phyloP scores from a whole-genome alignment of 2,113 vertebrate species.

The Dolichallabes microphthalmus region DNA sequence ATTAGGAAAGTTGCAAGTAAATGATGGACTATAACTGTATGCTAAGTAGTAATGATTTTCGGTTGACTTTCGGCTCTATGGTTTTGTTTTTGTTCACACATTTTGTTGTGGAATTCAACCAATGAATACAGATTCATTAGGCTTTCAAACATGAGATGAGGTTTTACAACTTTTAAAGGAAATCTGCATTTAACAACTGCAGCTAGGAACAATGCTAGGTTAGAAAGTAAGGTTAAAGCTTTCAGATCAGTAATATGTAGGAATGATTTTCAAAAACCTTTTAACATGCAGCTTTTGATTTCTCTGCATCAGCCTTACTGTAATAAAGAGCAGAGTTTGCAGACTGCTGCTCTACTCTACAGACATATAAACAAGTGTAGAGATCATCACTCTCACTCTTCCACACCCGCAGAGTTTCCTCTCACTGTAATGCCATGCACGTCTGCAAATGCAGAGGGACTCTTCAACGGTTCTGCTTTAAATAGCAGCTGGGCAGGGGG shows the following conservation, averaged over 20 bases:
- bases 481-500: conserved; percentile 4
- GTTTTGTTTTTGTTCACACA: not conserved
- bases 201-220: not conserved
- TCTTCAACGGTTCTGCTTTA: not conserved
- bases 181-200: not conserved
- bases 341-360: not conserved
- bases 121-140: not conserved
- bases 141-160: not conserved
- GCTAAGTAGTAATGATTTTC: not conserved
- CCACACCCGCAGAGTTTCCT: not conserved
- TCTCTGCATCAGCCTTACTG: not conserved
- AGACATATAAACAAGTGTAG: not conserved
- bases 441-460: conserved; percentile 15
- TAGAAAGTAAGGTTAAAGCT: not conserved
- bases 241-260: not conserved
- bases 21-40: not conserved
- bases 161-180: not conserved
- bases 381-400: not conserved
- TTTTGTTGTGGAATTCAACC: not conserved
- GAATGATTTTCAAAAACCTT: not conserved
- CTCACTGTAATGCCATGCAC: conserved; percentile 35
- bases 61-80: not conserved
- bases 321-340: not conserved
- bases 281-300: not conserved
- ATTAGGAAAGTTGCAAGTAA: not conserved